Conservation (phyloP, 92 coral and sea anemone species). For the Meandrina meandrites region DNA sequence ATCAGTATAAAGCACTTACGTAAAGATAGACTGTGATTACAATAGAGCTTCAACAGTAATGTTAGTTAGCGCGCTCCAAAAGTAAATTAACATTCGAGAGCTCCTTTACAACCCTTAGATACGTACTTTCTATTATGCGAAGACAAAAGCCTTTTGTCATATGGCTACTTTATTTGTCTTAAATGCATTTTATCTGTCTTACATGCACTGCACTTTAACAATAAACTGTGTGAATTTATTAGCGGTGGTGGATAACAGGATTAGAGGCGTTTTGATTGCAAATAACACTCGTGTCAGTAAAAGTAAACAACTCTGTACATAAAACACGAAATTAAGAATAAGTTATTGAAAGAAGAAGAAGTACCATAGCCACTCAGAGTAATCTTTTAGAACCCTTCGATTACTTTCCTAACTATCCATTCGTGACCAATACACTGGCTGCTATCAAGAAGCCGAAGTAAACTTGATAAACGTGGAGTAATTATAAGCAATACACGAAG, state of each 20-base stretch:
- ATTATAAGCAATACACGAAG: neutral
- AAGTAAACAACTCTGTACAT: neutral
- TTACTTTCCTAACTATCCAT: neutral
- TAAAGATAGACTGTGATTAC: neutral
- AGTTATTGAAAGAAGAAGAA: neutral
- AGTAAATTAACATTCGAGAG: neutral
- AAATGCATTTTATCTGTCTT: neutral
- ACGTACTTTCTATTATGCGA: neutral
- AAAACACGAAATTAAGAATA: neutral
- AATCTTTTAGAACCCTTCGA: neutral
- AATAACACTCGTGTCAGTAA: neutral
- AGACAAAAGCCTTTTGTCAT: conserved; percentile 4
- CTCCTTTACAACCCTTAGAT: neutral
- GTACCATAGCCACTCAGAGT: neutral
- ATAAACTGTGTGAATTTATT: neutral
- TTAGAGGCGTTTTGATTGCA: neutral
- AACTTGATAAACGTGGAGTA: neutral
- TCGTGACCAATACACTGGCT: neutral
- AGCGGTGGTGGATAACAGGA: neutral
- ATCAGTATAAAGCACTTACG: conserved; percentile 7
- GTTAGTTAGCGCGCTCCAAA: neutral
- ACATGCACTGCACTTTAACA: neutral
- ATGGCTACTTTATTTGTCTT: neutral
- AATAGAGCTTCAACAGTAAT: neutral
- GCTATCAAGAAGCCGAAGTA: neutral